Evolutionary conservation across 2,113 vertebrate species (phyloP).

Genomic region (Eurypyga helias): DNA sequence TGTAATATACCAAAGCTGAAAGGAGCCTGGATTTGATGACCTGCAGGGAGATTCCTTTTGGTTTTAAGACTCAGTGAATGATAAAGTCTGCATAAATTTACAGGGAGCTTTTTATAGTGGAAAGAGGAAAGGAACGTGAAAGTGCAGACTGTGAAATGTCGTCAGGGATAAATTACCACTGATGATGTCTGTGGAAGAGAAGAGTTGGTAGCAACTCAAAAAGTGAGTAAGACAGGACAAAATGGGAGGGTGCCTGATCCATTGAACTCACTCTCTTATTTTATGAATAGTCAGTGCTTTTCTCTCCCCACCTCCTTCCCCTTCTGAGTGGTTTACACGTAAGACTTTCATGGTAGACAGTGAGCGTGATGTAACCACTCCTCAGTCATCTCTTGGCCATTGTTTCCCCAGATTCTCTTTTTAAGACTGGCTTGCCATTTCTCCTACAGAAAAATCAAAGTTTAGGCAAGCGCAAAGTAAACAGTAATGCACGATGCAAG

Average conservation of each 20-base stretch:
- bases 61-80: slow-evolving; percentile 18
- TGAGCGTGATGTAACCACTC: neutral
- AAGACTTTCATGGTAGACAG: neutral
- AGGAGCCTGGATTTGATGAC: neutral
- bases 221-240: neutral
- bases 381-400: neutral
- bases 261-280: neutral
- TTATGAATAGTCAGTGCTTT: neutral
- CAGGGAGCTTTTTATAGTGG: slow-evolving; percentile 33
- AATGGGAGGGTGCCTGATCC: neutral
- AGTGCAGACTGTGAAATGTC: neutral
- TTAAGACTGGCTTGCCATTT: neutral
- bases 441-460: neutral
- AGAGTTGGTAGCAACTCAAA: neutral
- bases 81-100: slow-evolving; percentile 53
- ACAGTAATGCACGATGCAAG: neutral
- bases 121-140: neutral
- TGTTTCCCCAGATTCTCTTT: neutral
- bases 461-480: neutral
- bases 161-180: neutral
- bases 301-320: neutral
- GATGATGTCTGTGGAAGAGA: neutral
- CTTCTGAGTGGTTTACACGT: neutral
- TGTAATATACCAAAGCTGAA: neutral
- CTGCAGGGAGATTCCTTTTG: neutral